Evolutionary conservation across 2,797 vertebrate species (phyloP).

Genomic region (Phrynocephalus guinanensis): DNA sequence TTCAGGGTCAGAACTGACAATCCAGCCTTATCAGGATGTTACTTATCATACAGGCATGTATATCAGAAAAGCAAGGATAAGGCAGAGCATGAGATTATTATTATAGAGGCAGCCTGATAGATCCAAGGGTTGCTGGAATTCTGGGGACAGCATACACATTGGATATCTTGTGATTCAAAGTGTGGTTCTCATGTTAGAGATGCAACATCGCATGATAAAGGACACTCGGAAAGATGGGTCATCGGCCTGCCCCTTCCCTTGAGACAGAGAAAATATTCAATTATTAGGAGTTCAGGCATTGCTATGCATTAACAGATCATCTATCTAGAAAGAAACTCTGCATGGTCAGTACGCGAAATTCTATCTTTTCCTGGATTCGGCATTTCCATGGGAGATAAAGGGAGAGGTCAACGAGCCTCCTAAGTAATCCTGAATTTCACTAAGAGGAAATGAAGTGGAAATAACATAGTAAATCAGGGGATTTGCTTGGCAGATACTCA

Average conservation of each 20-base stretch:
- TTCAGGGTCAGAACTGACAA: slow-evolving; percentile 30
- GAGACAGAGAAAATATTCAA: neutral
- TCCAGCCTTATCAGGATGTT: slow-evolving; percentile 8
- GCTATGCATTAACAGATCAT: slow-evolving; percentile 11
- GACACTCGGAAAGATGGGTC: neutral
- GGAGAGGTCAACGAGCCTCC: slow-evolving; percentile 5
- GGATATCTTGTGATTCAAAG: neutral
- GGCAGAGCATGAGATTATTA: slow-evolving; percentile 28
- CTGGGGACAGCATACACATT: neutral
- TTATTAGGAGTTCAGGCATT: neutral
- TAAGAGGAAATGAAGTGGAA: neutral
- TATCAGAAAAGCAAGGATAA: slow-evolving; percentile 30
- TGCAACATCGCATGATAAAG: neutral
- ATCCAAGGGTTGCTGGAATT: slow-evolving; percentile 20
- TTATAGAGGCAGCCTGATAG: slow-evolving; percentile 4
- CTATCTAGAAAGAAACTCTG: neutral
- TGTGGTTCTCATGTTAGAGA: neutral
- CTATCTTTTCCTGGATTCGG: neutral
- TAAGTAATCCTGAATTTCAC: slow-evolving; percentile 1
- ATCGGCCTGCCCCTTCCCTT: neutral
- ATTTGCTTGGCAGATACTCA: neutral
- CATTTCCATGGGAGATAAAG: slow-evolving; percentile 1
- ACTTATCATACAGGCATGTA: neutral
- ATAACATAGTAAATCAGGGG: neutral
- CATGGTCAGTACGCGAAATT: neutral